Evolutionary conservation across 2,797 vertebrate species (phyloP), one percentile per base, ranked within the genome.

Genomic region (Petrocephalus sullivani): DNA sequence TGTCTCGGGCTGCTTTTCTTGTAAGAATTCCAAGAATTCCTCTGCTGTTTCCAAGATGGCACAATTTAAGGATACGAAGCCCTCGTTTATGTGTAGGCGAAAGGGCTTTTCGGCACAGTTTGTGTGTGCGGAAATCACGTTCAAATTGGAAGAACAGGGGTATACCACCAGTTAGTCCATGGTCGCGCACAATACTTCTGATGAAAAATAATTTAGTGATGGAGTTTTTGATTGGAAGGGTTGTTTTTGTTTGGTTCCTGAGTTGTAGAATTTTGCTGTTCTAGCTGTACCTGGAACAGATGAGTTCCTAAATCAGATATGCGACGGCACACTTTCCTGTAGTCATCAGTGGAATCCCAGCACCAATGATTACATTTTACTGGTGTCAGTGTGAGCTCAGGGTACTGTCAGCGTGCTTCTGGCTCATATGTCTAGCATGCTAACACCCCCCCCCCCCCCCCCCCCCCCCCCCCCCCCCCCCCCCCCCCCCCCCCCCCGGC

Each of bases 1-100:
- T 88, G 90, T 92, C 93, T 93, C 91, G 7, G 89, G 89, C 92
- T 91, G 92, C 93, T 93, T 92, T 92, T 91, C 92, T 92, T 94
- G 93, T 93, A 92, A 82, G 78, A 90, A 91, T 91, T 92, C 92
- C 91, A 90, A 53, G 33, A 91, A 90, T 92, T 92, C 91, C 90
- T 86, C 23, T 78, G 9, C 60, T 57, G 71, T 89, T 89, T 87
- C 89, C 88, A 88, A 85, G 90, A 89, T 75, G 53, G 87, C 86
- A 41, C 87, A 90, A 90, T 91, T 37, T 88, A 89, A 88, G 91
- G 91, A 91, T 91, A 89, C 61, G 23, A 37, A 86, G 89, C 51
- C 28, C 86, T 89, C 88, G 89, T 90, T 90, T 89, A 89, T 86
- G 64, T 9, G 1, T 16, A 56, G 51, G 85, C 33, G 83, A 85